Percentiles rank a stretch among this genome's conserved stretches.
phyloP scores from a whole-genome alignment of 2,113 vertebrate genomes.

The Embiotoca jacksoni region DNA sequence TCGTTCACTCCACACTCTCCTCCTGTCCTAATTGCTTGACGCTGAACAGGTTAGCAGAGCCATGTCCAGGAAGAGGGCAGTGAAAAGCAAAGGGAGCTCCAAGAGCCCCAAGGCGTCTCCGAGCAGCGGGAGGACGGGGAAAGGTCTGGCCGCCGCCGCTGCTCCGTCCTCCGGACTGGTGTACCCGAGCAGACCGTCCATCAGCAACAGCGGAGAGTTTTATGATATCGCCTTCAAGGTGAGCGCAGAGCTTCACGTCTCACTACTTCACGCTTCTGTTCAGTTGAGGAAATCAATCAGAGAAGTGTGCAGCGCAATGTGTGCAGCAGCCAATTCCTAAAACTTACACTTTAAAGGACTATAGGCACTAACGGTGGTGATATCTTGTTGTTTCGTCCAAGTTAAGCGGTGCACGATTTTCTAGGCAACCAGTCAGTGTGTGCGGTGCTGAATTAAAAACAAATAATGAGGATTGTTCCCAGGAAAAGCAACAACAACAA shows the following conservation, averaged over 20 bases:
- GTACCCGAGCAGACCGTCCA: conserved; percentile 85
- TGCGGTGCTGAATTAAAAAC: too few relatives aligned
- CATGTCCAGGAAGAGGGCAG: conserved; percentile 92
- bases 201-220: conserved; percentile 92
- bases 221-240: conserved; percentile 96
- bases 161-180: conserved; percentile 83
- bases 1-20: neutral
- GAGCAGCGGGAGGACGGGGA: conserved; percentile 68
- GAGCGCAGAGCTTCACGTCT: conserved; percentile 30
- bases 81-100: conserved; percentile 82
- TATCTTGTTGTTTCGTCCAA: too few relatives aligned
- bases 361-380: too few relatives aligned
- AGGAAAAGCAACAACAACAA: too few relatives aligned
- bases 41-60: neutral
- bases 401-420: too few relatives aligned
- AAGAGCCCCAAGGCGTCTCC: conserved; percentile 81
- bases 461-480: too few relatives aligned
- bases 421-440: too few relatives aligned
- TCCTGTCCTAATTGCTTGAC: neutral
- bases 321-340: too few relatives aligned
- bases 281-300: neutral
- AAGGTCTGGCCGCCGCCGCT: conserved; percentile 66
- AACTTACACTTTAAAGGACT: neutral
- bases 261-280: neutral
- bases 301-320: neutral